A percentile compares a stretch with the other conserved stretches of the same genome.
Evolutionary conservation across 2,797 vertebrate species (phyloP).

Genomic region (Chelmon rostratus): DNA sequence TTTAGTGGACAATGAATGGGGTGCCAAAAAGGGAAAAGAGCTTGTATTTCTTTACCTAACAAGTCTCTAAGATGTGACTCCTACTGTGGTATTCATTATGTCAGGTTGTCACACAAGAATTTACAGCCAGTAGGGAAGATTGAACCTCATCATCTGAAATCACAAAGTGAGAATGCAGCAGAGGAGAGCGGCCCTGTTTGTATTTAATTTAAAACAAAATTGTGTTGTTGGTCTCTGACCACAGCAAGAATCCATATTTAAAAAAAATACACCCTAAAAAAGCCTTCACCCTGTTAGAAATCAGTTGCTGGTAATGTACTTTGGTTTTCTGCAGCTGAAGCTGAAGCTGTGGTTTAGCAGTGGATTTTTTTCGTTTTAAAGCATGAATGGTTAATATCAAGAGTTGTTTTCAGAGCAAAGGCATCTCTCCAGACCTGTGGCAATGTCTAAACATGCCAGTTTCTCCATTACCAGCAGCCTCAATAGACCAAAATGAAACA

Average conservation of each 20-base stretch:
- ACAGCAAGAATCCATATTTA: conserved; percentile 21
- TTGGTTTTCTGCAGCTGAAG: conserved; percentile 41
- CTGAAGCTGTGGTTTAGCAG: conserved; percentile 38
- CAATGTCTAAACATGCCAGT: conserved; percentile 57
- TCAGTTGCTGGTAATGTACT: conserved; percentile 28
- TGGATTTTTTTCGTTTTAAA: conserved; percentile 27
- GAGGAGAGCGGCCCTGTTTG: neutral
- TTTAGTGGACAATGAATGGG: conserved; percentile 61
- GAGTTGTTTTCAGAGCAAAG: conserved; percentile 47
- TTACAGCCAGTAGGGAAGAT: neutral
- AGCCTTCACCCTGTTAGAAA: conserved; percentile 31
- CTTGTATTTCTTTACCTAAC: conserved; percentile 55
- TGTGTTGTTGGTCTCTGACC: neutral
- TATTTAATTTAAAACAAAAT: conserved; percentile 10
- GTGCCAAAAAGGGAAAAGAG: conserved; percentile 59
- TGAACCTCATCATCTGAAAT: conserved; percentile 22
- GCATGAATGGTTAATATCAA: conserved; percentile 46
- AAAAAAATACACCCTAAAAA: conserved; percentile 24
- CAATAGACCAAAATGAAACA: conserved; percentile 56
- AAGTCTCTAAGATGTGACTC: conserved; percentile 40
- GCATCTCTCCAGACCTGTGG: conserved; percentile 62
- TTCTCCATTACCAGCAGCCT: conserved; percentile 54
- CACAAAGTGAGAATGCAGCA: conserved; percentile 10
- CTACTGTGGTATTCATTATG: conserved; percentile 18
- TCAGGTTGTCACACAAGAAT: conserved; percentile 19